phyloP scores from a whole-genome alignment of 2,113 vertebrate species.

The Noctilio leporinus region DNA sequence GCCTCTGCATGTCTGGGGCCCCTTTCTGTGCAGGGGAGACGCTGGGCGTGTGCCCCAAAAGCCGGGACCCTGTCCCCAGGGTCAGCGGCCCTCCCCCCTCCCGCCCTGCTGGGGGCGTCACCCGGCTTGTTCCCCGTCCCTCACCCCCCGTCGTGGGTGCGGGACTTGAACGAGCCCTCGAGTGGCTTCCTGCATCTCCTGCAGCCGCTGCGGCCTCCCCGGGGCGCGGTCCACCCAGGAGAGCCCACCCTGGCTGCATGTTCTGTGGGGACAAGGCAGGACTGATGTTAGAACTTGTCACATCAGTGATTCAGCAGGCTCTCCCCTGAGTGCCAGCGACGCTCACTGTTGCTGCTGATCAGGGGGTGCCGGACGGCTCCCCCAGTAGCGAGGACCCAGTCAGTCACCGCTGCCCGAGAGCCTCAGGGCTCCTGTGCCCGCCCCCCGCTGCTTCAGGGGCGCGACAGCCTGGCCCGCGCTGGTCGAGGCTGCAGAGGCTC shows the following conservation, averaged over 20 bases:
- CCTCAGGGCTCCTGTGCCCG: background rate
- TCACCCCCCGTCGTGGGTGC: background rate
- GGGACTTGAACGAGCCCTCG: background rate
- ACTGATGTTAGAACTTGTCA: background rate
- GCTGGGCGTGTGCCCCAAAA: background rate
- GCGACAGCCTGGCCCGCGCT: background rate
- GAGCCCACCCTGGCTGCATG: background rate
- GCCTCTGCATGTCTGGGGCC: background rate
- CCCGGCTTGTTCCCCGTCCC: too few species aligned
- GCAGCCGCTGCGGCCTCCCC: background rate
- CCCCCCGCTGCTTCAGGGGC: too few species aligned
- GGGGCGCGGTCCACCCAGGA: background rate
- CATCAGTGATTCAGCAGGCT: background rate
- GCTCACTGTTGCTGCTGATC: background rate
- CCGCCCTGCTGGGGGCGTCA: background rate
- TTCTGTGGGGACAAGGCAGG: background rate
- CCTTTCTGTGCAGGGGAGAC: background rate
- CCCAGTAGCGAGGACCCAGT: background rate
- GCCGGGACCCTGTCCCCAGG: fast-evolving
- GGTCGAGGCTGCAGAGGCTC: background rate
- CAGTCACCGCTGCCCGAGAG: background rate
- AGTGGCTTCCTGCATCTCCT: background rate
- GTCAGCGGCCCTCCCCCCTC: background rate
- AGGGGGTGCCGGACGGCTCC: background rate
- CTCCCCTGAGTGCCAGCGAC: background rate